Conservation (phyloP, 2,113 vertebrate species). For the Jacana jacana region DNA sequence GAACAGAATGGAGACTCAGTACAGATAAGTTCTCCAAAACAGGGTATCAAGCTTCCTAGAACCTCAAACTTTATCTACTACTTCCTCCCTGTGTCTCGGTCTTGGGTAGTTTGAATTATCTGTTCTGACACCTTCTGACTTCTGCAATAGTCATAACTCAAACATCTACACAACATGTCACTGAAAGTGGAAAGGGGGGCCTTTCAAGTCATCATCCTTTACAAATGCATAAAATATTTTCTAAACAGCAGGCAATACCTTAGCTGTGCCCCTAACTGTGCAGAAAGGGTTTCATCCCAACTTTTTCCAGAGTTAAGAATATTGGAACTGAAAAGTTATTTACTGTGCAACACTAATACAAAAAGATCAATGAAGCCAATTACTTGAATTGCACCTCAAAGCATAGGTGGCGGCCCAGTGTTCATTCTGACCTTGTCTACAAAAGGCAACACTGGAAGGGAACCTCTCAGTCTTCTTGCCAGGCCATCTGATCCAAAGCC, state of each 20-base stretch:
- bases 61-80: background rate
- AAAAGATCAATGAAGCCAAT: background rate
- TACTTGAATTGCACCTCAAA: background rate
- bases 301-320: background rate
- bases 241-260: background rate
- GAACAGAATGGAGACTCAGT: background rate
- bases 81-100: background rate
- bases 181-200: background rate
- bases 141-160: background rate
- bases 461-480: background rate
- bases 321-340: background rate
- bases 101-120: background rate
- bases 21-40: background rate
- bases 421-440: background rate
- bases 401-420: background rate
- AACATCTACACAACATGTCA: background rate
- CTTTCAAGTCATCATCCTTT: background rate
- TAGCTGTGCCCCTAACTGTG: background rate
- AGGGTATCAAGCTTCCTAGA: background rate
- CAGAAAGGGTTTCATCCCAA: background rate
- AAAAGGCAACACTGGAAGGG: background rate
- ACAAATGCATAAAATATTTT: background rate
- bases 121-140: background rate
- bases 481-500: background rate
- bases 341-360: background rate